A percentile compares a stretch with the other conserved stretches of the same genome.
phyloP scores from a whole-genome alignment of 2,888 invertebrate genomes.

The Anoplius nigerrimus region DNA sequence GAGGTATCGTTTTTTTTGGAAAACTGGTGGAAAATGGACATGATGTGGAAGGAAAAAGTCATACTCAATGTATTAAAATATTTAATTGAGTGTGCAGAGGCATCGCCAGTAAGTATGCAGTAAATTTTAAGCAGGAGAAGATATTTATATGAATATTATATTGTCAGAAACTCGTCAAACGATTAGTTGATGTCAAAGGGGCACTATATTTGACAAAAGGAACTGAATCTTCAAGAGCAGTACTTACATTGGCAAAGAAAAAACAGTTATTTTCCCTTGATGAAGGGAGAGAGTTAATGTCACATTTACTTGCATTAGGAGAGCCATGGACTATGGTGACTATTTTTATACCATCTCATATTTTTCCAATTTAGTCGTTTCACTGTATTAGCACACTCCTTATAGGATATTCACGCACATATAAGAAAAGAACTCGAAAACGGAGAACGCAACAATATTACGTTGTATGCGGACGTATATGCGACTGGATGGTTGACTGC shows the following conservation, averaged over 20 bases:
- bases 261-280: constrained; percentile 36
- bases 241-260: constrained; percentile 41
- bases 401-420: constrained; percentile 49
- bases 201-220: constrained; percentile 38
- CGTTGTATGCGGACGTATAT: constrained; percentile 50
- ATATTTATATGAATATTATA: constrained; percentile 14
- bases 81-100: constrained; percentile 35
- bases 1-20: constrained; percentile 50
- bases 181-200: constrained; percentile 46
- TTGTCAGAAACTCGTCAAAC: constrained; percentile 48
- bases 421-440: constrained; percentile 44
- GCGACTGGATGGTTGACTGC: constrained; percentile 39
- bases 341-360: not conserved
- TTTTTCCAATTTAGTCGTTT: not conserved
- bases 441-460: constrained; percentile 20
- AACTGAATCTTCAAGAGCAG: constrained; percentile 32
- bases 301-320: constrained; percentile 46
- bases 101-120: constrained; percentile 47
- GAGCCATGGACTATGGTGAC: constrained; percentile 52
- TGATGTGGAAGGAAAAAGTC: constrained; percentile 42
- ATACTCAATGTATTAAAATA: constrained; percentile 48
- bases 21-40: constrained; percentile 50
- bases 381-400: constrained; percentile 1
- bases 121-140: not conserved
- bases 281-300: constrained; percentile 49